Evolutionary conservation across 2,113 vertebrate genomes (phyloP).

Genomic region (Halichoerus grypus): DNA sequence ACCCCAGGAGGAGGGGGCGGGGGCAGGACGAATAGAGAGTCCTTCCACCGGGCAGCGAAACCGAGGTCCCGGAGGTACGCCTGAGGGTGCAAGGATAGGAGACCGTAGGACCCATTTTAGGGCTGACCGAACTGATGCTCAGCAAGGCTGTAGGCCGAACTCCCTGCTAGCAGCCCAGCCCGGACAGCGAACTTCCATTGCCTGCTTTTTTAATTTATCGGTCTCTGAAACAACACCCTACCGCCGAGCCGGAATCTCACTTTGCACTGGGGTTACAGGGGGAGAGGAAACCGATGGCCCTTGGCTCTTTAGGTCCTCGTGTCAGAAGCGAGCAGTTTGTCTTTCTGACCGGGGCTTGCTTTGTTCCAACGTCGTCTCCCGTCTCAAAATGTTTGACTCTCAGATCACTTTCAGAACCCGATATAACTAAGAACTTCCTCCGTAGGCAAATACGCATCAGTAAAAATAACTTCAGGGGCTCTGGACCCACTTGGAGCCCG

Average conservation of each 20-base stretch:
- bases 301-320: not conserved
- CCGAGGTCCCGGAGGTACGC: not conserved
- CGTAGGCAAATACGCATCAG: not conserved
- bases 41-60: not conserved
- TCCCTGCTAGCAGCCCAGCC: not conserved
- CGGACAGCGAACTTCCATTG: not conserved
- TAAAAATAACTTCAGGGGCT: not conserved
- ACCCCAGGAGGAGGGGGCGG: not conserved
- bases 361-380: rapidly evolving
- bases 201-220: not conserved
- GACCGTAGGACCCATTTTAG: not conserved
- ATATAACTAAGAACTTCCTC: not conserved
- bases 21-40: not conserved
- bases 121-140: not conserved
- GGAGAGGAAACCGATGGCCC: not conserved
- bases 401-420: not conserved
- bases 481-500: not conserved
- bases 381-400: not conserved
- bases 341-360: not conserved
- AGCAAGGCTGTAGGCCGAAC: not conserved
- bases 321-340: not conserved
- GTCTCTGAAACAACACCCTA: no score
- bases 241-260: not conserved
- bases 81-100: not conserved
- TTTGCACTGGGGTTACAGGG: not conserved